Evolutionary conservation across 64 coral and sea anemone species (phyloP), one percentile per base, ranked within the genome.

Genomic region (Exaiptasia diaphana): DNA sequence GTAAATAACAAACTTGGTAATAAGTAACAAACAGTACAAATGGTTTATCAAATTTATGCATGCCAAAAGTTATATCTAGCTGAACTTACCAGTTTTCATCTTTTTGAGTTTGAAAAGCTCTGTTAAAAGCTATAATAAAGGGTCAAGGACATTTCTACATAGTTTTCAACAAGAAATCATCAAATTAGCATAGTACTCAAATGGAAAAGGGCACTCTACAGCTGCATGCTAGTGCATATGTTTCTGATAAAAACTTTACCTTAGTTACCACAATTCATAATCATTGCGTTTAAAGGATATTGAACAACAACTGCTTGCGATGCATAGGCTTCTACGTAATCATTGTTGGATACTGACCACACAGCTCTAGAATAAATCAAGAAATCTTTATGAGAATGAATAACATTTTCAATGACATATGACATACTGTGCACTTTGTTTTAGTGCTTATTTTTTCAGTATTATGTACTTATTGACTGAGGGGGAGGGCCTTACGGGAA

Each of bases 81-180:
- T n/a, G n/a, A 72, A 94, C 91, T 28, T 69, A 99, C 95, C 95
- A 99, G 64, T 99, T 99, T 53, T 99, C 95, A 93, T 99, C 95
- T 89, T 99, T 99, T 53, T 99, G 95, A 27, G 65, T 72, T 64
- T 99, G 95, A 67, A 92, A 99, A 35, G 85, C 90, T 80, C 85
- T 79, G 37, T 75, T 89, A 75, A 99, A 99, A 81, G 67, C 73
- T 43, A 39, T 92, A 13, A 6, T 30, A 73, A 53, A 14, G 25
- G 64, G 85, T 94, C 74, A 94, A 89, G 85, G 59, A 53, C 18
- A 77, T 53, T 1, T 24, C 2, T 2, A 23, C 35, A 48, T 30
- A 38, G 61, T 26, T 12, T 20, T n/a, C 8, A 27, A 71, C 21
- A 15, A 7, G 14, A 54, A 24, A 14, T 21, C n/a, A n/a, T n/a